Percentiles rank a stretch among this genome's conserved stretches.
phyloP scores from a whole-genome alignment of 2,888 invertebrate species.

The Cyclophora albipunctata region DNA sequence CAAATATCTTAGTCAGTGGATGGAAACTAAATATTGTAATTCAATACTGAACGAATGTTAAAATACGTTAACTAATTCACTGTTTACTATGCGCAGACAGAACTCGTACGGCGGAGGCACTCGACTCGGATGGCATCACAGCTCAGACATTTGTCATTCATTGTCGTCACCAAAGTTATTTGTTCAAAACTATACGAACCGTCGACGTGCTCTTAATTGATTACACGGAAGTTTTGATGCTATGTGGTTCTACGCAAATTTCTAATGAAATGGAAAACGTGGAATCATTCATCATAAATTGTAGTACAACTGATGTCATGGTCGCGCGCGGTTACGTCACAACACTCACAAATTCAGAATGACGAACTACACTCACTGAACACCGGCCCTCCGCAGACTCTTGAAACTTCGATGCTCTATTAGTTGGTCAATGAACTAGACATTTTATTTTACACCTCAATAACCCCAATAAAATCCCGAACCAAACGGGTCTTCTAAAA shows the following conservation, averaged over 20 bases:
- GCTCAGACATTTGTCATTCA: conserved; percentile 19
- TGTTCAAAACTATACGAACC: conserved; percentile 9
- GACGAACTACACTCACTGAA: conserved; percentile 14
- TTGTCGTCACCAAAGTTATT: conserved; percentile 11
- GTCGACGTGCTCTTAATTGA: conserved; percentile 14
- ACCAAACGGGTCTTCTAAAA: too few relatives aligned
- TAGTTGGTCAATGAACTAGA: too few relatives aligned
- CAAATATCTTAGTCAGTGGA: too few relatives aligned
- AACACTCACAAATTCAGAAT: conserved; percentile 14
- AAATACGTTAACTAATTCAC: conserved; percentile 7
- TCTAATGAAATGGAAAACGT: conserved; percentile 36
- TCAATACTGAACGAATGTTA: not conserved
- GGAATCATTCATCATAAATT: conserved; percentile 42
- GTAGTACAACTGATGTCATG: conserved; percentile 52
- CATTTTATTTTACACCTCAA: too few relatives aligned
- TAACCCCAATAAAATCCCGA: too few relatives aligned
- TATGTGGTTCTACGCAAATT: conserved; percentile 20
- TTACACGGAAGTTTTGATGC: conserved; percentile 14
- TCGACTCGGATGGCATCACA: conserved; percentile 14
- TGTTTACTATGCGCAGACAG: conserved; percentile 13
- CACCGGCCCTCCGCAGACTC: not conserved
- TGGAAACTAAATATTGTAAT: not conserved
- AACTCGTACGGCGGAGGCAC: conserved; percentile 13
- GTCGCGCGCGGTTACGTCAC: conserved; percentile 63
- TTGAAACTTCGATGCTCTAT: too few relatives aligned